A percentile compares a stretch with the other conserved stretches of the same genome.
These are phyloP conservation scores for Zoanthus gigantus DNA, from an alignment of 92 coral and sea anemone genomes.

Conservation along the genomic window DNA sequence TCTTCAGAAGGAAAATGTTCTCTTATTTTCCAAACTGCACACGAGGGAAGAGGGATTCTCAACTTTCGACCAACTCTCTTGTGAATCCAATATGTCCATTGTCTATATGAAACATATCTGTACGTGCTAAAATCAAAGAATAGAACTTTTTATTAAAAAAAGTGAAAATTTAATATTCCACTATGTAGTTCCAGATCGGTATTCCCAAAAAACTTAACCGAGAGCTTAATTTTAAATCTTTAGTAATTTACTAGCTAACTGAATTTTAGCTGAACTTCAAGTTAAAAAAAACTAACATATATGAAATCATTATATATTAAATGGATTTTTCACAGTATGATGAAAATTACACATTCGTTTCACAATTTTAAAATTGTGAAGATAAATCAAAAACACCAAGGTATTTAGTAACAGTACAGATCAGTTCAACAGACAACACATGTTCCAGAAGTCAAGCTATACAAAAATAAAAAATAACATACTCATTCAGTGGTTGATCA, in stretches of 20 bases:
- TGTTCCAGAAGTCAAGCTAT: no score
- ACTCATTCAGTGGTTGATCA: conserved; percentile 26
- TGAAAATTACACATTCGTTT: background rate
- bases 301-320: no score
- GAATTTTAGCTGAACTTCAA: background rate
- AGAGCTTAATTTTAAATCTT: background rate
- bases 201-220: background rate
- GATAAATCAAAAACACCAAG: background rate
- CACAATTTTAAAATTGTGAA: background rate
- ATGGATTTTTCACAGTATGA: background rate
- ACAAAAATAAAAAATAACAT: background rate
- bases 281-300: no score
- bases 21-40: conserved; percentile 9
- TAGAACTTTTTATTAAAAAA: background rate
- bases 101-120: conserved; percentile 13
- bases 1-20: conserved; percentile 18
- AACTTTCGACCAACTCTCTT: conserved; percentile 22
- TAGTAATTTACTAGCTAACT: background rate
- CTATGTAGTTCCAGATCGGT: background rate
- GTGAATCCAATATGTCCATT: conserved; percentile 28
- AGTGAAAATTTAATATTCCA: background rate
- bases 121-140: conserved; percentile 11
- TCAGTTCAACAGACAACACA: no score
- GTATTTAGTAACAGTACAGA: no score
- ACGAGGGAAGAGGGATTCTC: conserved; percentile 24